Base-by-base conservation (phyloP, 2,113 vertebrate genomes). In the Heliornis fulica region DNA sequence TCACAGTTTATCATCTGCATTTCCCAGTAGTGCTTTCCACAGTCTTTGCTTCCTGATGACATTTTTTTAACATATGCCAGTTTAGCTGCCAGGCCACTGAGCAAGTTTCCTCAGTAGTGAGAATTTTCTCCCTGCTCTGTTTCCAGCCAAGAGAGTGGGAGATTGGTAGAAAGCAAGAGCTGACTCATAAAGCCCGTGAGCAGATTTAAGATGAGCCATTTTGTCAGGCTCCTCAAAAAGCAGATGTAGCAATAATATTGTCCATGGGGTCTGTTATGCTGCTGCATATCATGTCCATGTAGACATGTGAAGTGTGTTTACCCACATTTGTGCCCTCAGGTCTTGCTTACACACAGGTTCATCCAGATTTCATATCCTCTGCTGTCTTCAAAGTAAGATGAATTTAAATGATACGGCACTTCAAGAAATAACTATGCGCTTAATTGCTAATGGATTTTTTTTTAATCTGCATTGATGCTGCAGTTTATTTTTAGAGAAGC, bases 61-160 rank as follows among this genome's bases (percentile, higher is more conserved):
- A 13, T 38, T 48, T 79, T 80, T 77, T 51, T 16, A 76, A 56
- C 14, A 13, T 46, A 36, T 38, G 34, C 13, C 48, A 28, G 28
- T 61, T 91, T 54, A 66, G 40, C 45, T 48, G 64, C 43, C 51
- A 66, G 38, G 22, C 7, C 65, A 57, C 11, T 29, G 45, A 87
- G 43, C 19, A 60, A 61, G 1, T 7, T 5, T 77, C 38, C 16
- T 74, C 26, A 28, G 65, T 36, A 89, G 59, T 15, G 16, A 75
- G 18, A 57, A 57, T 34, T 21, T 11, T 1, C 28, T 4, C 18
- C 6, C 16, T 0, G 1, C 2, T 40, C 8, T 69, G 16, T 91
- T 94, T 82, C n/a, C 43, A 87, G 32, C 7, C 25, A 81, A 74
- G 31, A 53, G 10, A 72, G 16, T 13, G 66, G 53, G 54, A 65